Evolutionary conservation across 2,888 invertebrate genomes (phyloP).

Genomic region (Endotricha flammealis): DNA sequence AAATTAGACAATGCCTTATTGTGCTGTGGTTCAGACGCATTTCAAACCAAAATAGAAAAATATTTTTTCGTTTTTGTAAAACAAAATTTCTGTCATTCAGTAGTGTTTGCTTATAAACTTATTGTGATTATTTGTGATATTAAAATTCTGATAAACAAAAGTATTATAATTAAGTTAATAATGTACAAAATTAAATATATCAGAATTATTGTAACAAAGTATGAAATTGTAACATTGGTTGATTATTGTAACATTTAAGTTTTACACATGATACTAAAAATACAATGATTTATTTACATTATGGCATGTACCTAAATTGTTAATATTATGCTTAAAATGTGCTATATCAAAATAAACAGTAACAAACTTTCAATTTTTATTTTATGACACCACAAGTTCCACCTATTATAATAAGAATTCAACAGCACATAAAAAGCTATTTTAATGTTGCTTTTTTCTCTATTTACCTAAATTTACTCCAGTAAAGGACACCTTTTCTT

Average conservation of each 20-base stretch:
- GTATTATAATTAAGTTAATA: not conserved
- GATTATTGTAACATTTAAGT: not conserved
- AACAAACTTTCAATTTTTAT: slow-evolving; percentile 1
- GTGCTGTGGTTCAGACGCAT: no score
- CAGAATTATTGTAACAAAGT: not conserved
- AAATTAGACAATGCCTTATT: no score
- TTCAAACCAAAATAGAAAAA: no score
- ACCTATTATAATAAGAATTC: no score
- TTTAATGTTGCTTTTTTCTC: no score
- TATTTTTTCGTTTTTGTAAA: no score
- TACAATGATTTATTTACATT: not conserved
- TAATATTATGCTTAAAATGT: slow-evolving; percentile 6
- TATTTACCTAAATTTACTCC: no score
- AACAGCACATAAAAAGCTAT: no score
- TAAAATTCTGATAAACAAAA: not conserved
- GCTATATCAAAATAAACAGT: slow-evolving; percentile 7
- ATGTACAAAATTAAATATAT: not conserved
- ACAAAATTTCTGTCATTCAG: no score
- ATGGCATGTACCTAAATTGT: slow-evolving; percentile 3
- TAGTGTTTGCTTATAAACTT: not conserved
- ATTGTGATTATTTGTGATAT: not conserved
- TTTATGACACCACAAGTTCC: not conserved
- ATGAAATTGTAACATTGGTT: not conserved
- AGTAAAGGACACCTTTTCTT: no score
- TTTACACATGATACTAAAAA: not conserved